These are phyloP conservation scores for Agriotes lineatus DNA, from an alignment of 2,888 invertebrate species.

Conservation along the genomic window DNA sequence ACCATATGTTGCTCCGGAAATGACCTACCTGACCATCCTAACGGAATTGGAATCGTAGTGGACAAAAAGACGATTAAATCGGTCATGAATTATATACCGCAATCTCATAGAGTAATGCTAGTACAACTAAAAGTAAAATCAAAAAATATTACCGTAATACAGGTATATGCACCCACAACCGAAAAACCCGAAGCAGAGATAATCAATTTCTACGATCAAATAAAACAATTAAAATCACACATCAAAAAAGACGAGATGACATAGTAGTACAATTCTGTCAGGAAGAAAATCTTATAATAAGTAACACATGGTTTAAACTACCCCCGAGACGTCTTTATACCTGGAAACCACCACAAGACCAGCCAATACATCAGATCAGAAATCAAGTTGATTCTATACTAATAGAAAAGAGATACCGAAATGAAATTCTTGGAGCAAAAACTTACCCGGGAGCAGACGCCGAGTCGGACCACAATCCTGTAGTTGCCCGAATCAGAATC, in stretches of 20 bases:
- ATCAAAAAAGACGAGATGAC: background rate
- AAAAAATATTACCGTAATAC: conserved; percentile 37
- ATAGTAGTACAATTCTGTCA: background rate
- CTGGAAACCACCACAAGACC: background rate
- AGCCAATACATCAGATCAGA: background rate
- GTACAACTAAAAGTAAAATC: background rate
- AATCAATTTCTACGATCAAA: conserved; percentile 30
- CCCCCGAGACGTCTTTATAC: background rate
- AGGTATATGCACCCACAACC: conserved; percentile 44
- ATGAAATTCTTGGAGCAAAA: too few relatives aligned
- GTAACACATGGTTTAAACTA: too few relatives aligned
- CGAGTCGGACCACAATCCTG: background rate
- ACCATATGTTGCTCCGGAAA: too few relatives aligned
- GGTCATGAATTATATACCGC: too few relatives aligned
- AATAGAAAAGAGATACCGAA: background rate
- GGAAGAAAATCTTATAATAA: too few relatives aligned
- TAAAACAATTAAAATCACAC: too few relatives aligned
- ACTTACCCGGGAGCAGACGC: too few relatives aligned
- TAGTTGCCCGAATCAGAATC: background rate
- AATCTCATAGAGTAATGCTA: conserved; percentile 1
- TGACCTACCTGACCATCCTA: background rate
- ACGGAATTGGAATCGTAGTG: too few relatives aligned
- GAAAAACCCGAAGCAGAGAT: conserved; percentile 39
- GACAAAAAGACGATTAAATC: background rate
- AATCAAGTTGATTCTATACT: background rate